phyloP scores from a whole-genome alignment of 2,113 vertebrate species.

The Columba janthina region DNA sequence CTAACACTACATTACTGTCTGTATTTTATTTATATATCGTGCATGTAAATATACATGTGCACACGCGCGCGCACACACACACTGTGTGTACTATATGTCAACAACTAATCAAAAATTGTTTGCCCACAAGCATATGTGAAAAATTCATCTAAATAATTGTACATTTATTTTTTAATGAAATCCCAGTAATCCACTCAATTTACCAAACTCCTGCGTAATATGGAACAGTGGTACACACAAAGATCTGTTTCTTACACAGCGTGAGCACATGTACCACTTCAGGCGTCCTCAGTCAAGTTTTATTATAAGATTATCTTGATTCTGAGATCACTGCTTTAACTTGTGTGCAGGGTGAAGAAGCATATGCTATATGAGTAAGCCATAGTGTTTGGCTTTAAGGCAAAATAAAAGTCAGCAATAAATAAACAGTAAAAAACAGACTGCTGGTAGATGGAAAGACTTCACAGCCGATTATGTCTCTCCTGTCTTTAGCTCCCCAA shows the following conservation, averaged over 20 bases:
- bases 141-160: constrained; percentile 73
- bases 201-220: constrained; percentile 14
- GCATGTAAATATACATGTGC: constrained; percentile 72
- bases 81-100: constrained; percentile 68
- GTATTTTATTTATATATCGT: constrained; percentile 68
- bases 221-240: neutral
- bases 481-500: neutral
- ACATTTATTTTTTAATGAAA: constrained; percentile 73
- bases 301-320: constrained; percentile 53
- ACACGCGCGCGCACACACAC: constrained; percentile 46
- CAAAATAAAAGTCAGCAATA: constrained; percentile 77
- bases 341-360: constrained; percentile 68
- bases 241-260: neutral
- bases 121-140: constrained; percentile 71
- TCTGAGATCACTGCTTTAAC: constrained; percentile 66
- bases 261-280: neutral
- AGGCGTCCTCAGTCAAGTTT: constrained; percentile 33
- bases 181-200: constrained; percentile 41
- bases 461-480: neutral
- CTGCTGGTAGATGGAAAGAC: constrained; percentile 35
- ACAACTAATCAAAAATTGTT: constrained; percentile 72
- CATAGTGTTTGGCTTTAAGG: constrained; percentile 81
- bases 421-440: constrained; percentile 70
- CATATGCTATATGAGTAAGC: constrained; percentile 79
- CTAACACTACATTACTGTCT: constrained; percentile 48